These are phyloP conservation scores for Barypeithes pellucidus DNA, from an alignment of 2,888 invertebrate species.

Conservation along the genomic window DNA sequence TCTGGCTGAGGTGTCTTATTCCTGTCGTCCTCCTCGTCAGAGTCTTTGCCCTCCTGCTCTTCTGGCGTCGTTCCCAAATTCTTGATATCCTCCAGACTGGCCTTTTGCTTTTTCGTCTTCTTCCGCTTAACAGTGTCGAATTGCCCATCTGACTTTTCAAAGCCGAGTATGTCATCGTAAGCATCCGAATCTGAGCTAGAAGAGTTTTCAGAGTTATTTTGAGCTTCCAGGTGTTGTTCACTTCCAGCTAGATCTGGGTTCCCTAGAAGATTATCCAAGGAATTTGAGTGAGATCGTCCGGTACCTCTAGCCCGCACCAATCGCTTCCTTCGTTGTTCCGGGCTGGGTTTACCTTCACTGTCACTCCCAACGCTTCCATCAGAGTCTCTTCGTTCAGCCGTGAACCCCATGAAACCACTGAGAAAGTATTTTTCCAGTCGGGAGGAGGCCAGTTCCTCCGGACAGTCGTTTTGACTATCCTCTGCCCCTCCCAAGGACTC, in stretches of 20 bases:
- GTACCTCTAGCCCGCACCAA: conserved; percentile 88
- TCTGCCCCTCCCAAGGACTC: conserved; percentile 80
- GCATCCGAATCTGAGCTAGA: conserved; percentile 84
- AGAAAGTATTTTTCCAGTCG: conserved; percentile 92
- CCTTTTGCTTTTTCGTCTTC: conserved; percentile 82
- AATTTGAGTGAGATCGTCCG: conserved; percentile 87
- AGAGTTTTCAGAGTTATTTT: conserved; percentile 75
- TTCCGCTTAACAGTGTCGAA: conserved; percentile 89
- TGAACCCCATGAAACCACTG: conserved; percentile 88
- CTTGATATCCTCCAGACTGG: conserved; percentile 74
- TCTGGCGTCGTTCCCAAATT: conserved; percentile 76
- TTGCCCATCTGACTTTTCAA: conserved; percentile 82
- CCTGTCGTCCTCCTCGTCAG: conserved; percentile 79
- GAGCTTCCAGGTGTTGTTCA: conserved; percentile 66
- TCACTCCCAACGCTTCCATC: conserved; percentile 93
- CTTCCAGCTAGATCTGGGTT: conserved; percentile 73
- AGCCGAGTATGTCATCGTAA: conserved; percentile 78
- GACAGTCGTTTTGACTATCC: conserved; percentile 65
- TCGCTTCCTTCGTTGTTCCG: conserved; percentile 87
- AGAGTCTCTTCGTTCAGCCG: conserved; percentile 83
- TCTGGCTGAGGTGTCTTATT: conserved; percentile 81
- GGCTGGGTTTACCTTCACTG: conserved; percentile 90
- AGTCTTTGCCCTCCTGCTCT: conserved; percentile 74
- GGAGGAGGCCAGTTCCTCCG: conserved; percentile 86
- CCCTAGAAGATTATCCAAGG: conserved; percentile 84